Evolutionary conservation across 2,888 invertebrate species (phyloP).

Genomic region (Glyphotaelius pellucidus): DNA sequence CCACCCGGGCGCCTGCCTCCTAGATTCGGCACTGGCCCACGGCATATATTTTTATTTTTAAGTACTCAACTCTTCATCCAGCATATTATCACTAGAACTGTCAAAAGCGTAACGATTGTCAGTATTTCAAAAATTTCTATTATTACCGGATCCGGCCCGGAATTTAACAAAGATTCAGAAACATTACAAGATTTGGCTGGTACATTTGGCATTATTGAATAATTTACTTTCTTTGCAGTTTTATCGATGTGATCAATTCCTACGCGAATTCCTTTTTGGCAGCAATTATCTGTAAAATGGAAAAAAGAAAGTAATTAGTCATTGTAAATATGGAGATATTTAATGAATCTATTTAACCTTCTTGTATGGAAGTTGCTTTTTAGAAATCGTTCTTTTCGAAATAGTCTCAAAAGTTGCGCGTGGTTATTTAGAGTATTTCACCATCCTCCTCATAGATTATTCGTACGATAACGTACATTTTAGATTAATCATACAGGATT

Average conservation of each 20-base stretch:
- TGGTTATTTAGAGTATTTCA: too few relatives aligned
- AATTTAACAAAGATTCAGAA: neutral
- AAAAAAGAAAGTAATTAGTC: neutral
- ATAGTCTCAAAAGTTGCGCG: too few relatives aligned
- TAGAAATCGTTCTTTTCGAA: too few relatives aligned
- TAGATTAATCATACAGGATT: too few relatives aligned
- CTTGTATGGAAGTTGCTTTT: too few relatives aligned
- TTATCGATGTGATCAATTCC: neutral
- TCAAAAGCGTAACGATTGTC: neutral
- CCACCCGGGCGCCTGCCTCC: neutral
- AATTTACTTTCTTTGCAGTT: neutral
- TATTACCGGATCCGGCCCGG: neutral
- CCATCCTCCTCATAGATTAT: too few relatives aligned
- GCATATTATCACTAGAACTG: neutral
- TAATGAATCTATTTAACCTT: too few relatives aligned
- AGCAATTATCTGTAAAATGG: neutral
- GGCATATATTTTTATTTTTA: too few relatives aligned
- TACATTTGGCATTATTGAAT: neutral
- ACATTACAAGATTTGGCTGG: neutral
- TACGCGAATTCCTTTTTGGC: neutral
- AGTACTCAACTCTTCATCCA: neutral
- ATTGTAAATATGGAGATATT: too few relatives aligned
- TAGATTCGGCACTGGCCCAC: neutral
- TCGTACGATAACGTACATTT: too few relatives aligned
- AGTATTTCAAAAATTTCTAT: neutral